Percentiles rank a stretch among this genome's conserved stretches.
Evolutionary conservation across 2,888 invertebrate species (phyloP).

Genomic region (Tanytarsus gracilentus): DNA sequence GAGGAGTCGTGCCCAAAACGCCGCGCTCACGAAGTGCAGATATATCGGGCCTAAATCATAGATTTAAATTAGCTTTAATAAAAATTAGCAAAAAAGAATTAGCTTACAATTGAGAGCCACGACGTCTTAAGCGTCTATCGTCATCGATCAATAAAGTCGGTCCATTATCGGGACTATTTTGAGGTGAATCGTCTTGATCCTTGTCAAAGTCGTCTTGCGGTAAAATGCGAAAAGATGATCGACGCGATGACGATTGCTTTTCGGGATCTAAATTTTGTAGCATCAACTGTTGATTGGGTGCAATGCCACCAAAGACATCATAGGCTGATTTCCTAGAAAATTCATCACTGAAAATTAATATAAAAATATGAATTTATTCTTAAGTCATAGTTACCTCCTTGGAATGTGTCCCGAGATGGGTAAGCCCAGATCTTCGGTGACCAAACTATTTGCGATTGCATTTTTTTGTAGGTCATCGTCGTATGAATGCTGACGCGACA

Average conservation of each 20-base stretch:
- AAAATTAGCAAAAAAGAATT: not conserved
- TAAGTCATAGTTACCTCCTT: conserved; percentile 46
- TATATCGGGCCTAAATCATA: conserved; percentile 58
- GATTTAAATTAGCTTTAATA: conserved; percentile 16
- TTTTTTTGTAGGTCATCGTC: conserved; percentile 62
- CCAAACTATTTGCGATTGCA: conserved; percentile 36
- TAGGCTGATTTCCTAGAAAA: conserved; percentile 65
- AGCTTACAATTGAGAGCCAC: conserved; percentile 78
- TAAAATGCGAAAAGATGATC: conserved; percentile 54
- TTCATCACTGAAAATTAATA: not conserved
- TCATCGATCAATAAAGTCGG: conserved; percentile 58
- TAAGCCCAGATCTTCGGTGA: conserved; percentile 44
- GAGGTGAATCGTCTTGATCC: conserved; percentile 43
- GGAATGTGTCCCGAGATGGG: conserved; percentile 66
- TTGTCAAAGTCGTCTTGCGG: conserved; percentile 46
- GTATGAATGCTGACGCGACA: conserved; percentile 70
- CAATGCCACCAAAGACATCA: conserved; percentile 59
- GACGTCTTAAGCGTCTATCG: conserved; percentile 61
- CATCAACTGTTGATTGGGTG: conserved; percentile 29
- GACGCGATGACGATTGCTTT: conserved; percentile 44
- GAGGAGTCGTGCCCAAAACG: conserved; percentile 41
- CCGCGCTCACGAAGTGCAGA: conserved; percentile 51
- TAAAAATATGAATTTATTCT: not conserved
- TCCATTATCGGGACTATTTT: conserved; percentile 49
- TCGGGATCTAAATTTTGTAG: conserved; percentile 31